These are phyloP conservation scores for Cacoxenus indagator DNA, from an alignment of 2,888 invertebrate genomes.

Conservation along the genomic window DNA sequence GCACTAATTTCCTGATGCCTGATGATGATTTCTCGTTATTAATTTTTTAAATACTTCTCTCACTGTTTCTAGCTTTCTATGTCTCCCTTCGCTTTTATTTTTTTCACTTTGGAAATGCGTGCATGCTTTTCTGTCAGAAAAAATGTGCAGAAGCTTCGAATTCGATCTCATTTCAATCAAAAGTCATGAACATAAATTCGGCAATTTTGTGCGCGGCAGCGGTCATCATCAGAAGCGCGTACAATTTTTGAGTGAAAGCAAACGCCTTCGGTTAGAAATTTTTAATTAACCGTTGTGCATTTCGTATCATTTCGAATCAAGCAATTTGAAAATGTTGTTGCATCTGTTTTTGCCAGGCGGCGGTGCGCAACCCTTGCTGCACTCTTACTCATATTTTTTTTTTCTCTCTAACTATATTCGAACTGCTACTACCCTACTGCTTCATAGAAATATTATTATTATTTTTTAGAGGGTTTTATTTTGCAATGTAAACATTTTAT, in stretches of 20 bases:
- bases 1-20: too few relatives aligned
- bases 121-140: background rate
- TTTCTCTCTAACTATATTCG: background rate
- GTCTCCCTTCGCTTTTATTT: too few relatives aligned
- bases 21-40: background rate
- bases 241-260: conserved; percentile 45
- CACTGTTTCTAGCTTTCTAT: background rate
- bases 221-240: background rate
- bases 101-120: background rate
- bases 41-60: background rate
- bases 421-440: background rate
- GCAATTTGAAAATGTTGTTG: conserved; percentile 20
- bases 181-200: background rate
- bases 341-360: background rate
- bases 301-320: conserved; percentile 1
- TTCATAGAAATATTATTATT: background rate
- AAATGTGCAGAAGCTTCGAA: background rate
- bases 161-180: background rate
- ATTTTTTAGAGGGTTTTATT: too few relatives aligned
- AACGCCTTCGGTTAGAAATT: conserved; percentile 41
- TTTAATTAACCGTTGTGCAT: conserved; percentile 50
- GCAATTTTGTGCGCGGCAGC: background rate
- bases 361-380: background rate
- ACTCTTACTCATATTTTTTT: background rate
- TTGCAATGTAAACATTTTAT: too few relatives aligned